Percentiles rank a stretch among this genome's conserved stretches.
phyloP scores from a whole-genome alignment of 2,888 invertebrate species.

The Lasioglossum morio region DNA sequence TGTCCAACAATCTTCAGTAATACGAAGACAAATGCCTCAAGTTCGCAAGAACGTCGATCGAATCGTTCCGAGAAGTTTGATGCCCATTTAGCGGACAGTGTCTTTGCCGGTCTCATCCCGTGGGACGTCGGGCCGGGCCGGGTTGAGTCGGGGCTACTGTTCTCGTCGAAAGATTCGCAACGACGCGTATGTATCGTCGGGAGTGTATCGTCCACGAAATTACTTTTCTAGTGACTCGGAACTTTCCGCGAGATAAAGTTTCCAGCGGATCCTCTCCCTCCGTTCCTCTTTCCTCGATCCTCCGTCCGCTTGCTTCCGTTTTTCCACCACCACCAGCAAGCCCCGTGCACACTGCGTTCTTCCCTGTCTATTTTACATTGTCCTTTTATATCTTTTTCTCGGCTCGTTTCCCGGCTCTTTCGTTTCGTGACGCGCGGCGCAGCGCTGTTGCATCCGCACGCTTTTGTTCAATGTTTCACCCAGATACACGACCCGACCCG shows the following conservation, averaged over 20 bases:
- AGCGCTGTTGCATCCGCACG: slow-evolving; percentile 6
- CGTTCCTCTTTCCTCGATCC: neutral
- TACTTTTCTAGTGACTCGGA: slow-evolving; percentile 62
- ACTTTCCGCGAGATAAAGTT: slow-evolving; percentile 59
- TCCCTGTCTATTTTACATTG: neutral
- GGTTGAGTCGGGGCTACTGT: neutral
- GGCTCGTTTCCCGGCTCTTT: neutral
- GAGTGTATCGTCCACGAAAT: slow-evolving; percentile 56
- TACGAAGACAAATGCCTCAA: neutral
- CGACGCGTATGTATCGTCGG: slow-evolving; percentile 29
- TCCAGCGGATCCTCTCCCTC: slow-evolving; percentile 26
- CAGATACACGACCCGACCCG: neutral
- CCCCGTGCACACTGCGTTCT: neutral
- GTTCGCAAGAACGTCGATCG: neutral
- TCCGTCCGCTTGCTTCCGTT: too few species aligned
- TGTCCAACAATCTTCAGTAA: neutral
- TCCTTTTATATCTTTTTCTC: slow-evolving; percentile 21
- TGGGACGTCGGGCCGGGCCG: neutral
- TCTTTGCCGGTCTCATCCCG: neutral
- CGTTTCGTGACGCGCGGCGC: neutral
- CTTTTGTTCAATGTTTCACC: neutral
- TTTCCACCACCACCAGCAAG: neutral
- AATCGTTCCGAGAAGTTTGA: neutral
- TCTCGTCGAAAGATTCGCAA: slow-evolving; percentile 29
- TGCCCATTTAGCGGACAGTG: neutral